phyloP scores from a whole-genome alignment of 2,797 vertebrate genomes.

The Kryptolebias ocellatus region DNA sequence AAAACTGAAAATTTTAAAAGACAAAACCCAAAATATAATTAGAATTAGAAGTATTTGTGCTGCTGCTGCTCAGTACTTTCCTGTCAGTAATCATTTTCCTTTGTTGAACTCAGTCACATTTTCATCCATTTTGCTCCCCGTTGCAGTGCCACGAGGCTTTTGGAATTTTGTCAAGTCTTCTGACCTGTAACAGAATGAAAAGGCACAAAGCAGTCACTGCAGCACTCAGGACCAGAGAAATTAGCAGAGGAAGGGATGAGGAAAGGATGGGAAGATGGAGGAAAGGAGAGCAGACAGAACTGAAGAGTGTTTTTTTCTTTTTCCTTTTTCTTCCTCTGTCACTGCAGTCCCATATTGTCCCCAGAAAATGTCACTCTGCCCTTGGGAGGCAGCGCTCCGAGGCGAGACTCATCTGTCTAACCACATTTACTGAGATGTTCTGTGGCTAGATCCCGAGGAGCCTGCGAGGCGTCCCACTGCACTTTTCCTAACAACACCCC shows the following conservation, averaged over 20 bases:
- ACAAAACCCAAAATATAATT: neutral
- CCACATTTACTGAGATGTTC: slow-evolving; percentile 77
- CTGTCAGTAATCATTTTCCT: slow-evolving; percentile 53
- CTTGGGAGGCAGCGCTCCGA: slow-evolving; percentile 74
- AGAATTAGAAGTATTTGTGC: neutral
- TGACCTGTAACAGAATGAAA: slow-evolving; percentile 77
- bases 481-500: slow-evolving; percentile 67
- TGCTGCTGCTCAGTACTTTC: slow-evolving; percentile 15
- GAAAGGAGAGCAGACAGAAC: slow-evolving; percentile 16
- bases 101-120: slow-evolving; percentile 60
- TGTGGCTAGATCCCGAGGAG: slow-evolving; percentile 70
- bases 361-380: slow-evolving; percentile 82
- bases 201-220: slow-evolving; percentile 48
- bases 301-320: slow-evolving; percentile 9
- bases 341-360: slow-evolving; percentile 76
- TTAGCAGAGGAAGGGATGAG: slow-evolving; percentile 36
- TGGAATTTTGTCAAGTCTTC: slow-evolving; percentile 70
- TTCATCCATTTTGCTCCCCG: slow-evolving; percentile 49
- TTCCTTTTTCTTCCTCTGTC: slow-evolving; percentile 53
- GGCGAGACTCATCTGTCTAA: slow-evolving; percentile 79
- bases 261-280: slow-evolving; percentile 28
- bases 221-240: slow-evolving; percentile 57
- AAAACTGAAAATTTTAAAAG: neutral
- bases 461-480: slow-evolving; percentile 64
- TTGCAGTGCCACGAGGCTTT: slow-evolving; percentile 51